Conservation (phyloP, 2,113 vertebrate genomes). For the Laterallus jamaicensis region DNA sequence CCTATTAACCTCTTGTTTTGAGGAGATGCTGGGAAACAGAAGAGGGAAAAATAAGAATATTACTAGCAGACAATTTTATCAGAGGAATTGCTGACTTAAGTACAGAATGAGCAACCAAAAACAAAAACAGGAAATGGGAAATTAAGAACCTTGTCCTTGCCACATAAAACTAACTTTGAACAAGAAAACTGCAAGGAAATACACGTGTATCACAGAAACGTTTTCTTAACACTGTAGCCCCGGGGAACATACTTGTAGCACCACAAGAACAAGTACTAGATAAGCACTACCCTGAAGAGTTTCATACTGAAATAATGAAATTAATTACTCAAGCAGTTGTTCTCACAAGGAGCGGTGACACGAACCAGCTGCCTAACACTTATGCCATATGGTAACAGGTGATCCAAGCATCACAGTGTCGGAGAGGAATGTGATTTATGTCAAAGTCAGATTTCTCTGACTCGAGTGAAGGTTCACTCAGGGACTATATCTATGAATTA, state of each 20-base stretch:
- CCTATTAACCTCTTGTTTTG: background rate
- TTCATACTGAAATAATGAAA: background rate
- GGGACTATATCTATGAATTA: background rate
- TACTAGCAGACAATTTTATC: background rate
- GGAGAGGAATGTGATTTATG: background rate
- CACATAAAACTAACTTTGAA: background rate
- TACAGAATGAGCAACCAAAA: background rate
- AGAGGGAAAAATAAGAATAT: background rate
- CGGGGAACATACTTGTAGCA: background rate
- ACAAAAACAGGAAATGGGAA: background rate
- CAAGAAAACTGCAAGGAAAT: background rate
- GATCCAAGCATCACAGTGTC: background rate
- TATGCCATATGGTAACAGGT: background rate
- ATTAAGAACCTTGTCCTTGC: background rate
- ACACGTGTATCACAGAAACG: background rate
- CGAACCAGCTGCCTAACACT: background rate
- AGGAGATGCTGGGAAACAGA: background rate
- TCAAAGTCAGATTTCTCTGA: background rate
- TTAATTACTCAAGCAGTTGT: background rate
- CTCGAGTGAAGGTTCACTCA: background rate
- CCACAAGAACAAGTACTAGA: background rate
- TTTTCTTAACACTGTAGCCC: background rate
- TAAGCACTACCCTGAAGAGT: background rate
- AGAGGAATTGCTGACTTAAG: background rate
- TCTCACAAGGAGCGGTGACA: background rate